Percentiles rank a stretch among this genome's conserved stretches.
Conservation (phyloP, 1,140 invertebrate species). For the Eufriesea mexicana region DNA sequence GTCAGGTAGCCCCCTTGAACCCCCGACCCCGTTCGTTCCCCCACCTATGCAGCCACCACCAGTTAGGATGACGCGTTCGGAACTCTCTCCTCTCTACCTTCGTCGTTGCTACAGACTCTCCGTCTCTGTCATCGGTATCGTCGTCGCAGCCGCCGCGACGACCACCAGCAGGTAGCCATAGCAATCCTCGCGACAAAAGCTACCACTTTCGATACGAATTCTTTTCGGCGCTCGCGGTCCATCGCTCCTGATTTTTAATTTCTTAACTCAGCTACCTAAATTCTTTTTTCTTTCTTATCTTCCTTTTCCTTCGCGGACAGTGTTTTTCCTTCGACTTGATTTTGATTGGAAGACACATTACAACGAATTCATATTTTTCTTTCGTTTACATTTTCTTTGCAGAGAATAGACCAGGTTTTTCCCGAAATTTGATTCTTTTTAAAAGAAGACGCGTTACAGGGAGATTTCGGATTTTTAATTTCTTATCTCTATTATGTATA, state of each 20-base stretch:
- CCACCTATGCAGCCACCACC: constrained; percentile 1
- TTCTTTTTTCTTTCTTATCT: no score
- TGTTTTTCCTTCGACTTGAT: no score
- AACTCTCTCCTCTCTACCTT: not conserved
- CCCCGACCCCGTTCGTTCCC: constrained; percentile 34
- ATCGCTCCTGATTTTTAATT: not conserved
- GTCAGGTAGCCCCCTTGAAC: constrained; percentile 12
- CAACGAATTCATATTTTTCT: no score
- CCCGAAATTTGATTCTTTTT: no score
- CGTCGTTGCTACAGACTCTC: constrained; percentile 5
- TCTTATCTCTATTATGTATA: no score
- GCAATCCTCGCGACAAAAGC: constrained; percentile 41
- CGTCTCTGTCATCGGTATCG: not conserved
- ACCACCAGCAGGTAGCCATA: constrained; percentile 49
- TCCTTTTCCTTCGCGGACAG: no score
- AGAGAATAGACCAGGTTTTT: no score
- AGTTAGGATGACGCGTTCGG: constrained; percentile 21
- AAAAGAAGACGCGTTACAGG: no score
- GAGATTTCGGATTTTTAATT: no score
- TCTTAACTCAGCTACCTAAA: no score
- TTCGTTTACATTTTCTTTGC: no score
- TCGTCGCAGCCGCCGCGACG: not conserved
- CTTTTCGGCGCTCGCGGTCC: not conserved
- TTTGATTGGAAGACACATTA: no score
- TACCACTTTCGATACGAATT: constrained; percentile 7